Conservation (phyloP, 1,140 invertebrate species). For the Temnothorax nylanderi region DNA sequence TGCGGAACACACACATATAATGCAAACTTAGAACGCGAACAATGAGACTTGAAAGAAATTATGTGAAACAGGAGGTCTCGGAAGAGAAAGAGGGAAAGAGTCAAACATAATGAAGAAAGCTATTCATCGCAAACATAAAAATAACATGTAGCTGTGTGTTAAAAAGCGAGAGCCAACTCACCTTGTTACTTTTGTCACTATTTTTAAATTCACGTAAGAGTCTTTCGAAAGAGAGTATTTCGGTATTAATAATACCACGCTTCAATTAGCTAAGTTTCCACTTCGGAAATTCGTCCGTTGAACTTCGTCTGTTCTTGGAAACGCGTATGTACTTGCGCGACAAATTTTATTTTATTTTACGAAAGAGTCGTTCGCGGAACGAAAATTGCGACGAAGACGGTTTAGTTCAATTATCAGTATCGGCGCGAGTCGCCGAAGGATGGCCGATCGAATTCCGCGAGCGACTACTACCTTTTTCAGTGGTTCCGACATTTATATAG, state of each 20-base stretch:
- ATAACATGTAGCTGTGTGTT: not conserved
- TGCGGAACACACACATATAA: too few species aligned
- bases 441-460: constrained; percentile 51
- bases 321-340: not conserved
- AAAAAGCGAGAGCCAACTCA: not conserved
- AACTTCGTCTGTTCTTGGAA: not conserved
- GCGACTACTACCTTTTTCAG: constrained; percentile 65
- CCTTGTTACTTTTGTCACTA: not conserved
- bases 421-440: not conserved
- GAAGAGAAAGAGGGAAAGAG: not conserved
- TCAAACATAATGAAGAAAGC: not conserved
- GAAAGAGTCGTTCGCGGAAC: not conserved
- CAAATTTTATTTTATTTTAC: not conserved
- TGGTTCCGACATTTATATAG: constrained; percentile 44
- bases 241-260: not conserved
- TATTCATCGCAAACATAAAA: not conserved
- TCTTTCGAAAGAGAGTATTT: not conserved
- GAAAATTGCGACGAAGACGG: not conserved
- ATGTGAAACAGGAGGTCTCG: not conserved
- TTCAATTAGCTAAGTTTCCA: not conserved
- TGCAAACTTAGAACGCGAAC: not conserved
- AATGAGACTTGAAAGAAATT: constrained; percentile 1
- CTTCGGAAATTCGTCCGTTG: not conserved
- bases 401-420: not conserved
- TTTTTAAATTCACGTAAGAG: constrained; percentile 5